These are phyloP conservation scores for Tichodroma muraria DNA, from an alignment of 2,113 vertebrate species.

Conservation along the genomic window DNA sequence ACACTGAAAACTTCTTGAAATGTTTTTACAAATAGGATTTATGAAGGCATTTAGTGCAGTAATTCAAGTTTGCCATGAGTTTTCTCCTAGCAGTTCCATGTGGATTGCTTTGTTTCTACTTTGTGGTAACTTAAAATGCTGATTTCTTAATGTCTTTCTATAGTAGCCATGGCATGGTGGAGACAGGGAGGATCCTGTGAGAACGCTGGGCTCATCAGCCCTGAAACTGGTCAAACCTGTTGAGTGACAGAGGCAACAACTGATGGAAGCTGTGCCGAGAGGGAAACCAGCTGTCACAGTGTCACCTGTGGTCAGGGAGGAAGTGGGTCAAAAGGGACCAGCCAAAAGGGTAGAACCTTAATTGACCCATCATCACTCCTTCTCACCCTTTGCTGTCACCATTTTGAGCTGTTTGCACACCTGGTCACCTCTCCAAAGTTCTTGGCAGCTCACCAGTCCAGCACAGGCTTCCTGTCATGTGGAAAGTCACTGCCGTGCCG, in stretches of 20 bases:
- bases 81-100: neutral
- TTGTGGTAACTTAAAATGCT: neutral
- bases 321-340: neutral
- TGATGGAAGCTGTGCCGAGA: neutral
- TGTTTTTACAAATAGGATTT: neutral
- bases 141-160: neutral
- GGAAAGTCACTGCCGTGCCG: accelerated
- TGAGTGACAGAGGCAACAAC: neutral
- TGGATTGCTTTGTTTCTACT: neutral
- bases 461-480: neutral
- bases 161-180: neutral
- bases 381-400: neutral
- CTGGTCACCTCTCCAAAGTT: neutral
- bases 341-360: neutral
- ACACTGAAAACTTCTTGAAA: neutral
- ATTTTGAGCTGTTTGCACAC: neutral
- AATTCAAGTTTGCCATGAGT: neutral
- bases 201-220: neutral
- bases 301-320: neutral
- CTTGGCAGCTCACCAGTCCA: neutral
- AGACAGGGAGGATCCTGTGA: neutral
- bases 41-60: neutral
- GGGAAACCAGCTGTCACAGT: neutral
- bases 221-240: neutral
- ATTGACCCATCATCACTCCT: neutral